These are phyloP conservation scores for Paguma larvata DNA, from an alignment of 2,797 vertebrate species.

Conservation along the genomic window DNA sequence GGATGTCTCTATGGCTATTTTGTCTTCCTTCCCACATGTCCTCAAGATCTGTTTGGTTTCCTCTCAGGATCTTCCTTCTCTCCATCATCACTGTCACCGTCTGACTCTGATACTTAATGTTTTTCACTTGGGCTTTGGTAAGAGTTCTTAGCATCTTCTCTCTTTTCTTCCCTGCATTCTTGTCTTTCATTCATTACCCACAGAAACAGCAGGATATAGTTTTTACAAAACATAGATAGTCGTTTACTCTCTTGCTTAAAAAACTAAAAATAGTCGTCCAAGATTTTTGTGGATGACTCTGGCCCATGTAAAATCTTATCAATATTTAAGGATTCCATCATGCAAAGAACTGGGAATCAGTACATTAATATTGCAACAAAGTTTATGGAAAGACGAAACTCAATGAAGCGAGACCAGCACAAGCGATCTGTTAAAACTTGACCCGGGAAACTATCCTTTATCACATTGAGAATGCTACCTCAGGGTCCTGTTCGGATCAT, in stretches of 20 bases:
- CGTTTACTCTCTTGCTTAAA: constrained; percentile 54
- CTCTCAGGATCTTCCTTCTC: neutral
- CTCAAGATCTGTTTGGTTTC: neutral
- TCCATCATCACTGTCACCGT: neutral
- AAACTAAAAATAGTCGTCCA: constrained; percentile 33
- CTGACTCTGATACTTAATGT: neutral
- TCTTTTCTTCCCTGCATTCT: neutral
- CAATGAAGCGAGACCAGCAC: constrained; percentile 70
- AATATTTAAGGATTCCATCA: constrained; percentile 61
- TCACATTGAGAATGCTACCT: constrained; percentile 61
- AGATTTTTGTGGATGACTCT: constrained; percentile 27
- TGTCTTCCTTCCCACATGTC: neutral
- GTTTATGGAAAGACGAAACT: constrained; percentile 64
- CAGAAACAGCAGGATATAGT: neutral
- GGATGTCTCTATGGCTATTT: neutral
- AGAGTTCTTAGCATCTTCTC: neutral
- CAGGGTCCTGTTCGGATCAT: constrained; percentile 66
- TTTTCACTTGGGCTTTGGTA: neutral
- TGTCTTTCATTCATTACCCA: neutral
- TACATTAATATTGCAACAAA: constrained; percentile 67
- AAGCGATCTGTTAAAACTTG: constrained; percentile 33
- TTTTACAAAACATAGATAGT: constrained; percentile 9
- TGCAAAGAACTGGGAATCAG: constrained; percentile 44
- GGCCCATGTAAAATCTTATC: constrained; percentile 58
- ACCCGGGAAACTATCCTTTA: constrained; percentile 59